Conservation (phyloP, 1,140 invertebrate genomes). For the Orchesella cincta region DNA sequence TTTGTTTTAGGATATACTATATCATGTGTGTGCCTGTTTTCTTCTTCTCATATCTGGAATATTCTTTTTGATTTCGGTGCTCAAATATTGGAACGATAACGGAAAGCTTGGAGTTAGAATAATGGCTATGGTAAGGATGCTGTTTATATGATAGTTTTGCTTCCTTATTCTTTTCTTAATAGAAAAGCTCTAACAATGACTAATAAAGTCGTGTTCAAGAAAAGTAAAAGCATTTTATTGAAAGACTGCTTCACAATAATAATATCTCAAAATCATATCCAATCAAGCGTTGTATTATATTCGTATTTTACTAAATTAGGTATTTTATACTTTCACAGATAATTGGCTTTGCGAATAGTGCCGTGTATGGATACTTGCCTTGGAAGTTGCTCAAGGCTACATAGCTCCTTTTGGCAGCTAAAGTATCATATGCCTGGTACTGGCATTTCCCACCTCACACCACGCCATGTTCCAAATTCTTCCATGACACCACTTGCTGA, state of each 20-base stretch:
- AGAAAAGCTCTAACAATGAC: neutral
- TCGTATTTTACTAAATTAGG: no score
- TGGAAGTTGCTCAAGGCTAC: conserved; percentile 29
- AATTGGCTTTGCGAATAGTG: conserved; percentile 22
- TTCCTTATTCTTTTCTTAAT: no score
- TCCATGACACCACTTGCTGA: conserved; percentile 18
- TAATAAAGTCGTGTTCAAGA: neutral
- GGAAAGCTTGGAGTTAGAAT: conserved; percentile 10
- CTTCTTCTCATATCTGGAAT: neutral
- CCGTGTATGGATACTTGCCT: conserved; percentile 34
- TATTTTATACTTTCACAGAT: conserved; percentile 23
- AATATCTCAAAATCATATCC: no score
- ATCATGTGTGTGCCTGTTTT: neutral
- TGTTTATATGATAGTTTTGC: no score
- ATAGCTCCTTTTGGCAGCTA: neutral
- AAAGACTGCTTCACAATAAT: neutral
- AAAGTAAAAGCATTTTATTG: neutral
- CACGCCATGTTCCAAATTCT: neutral
- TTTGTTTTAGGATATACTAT: conserved; percentile 9
- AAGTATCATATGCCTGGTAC: neutral
- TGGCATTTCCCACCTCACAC: neutral
- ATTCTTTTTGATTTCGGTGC: conserved; percentile 15
- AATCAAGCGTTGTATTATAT: no score
- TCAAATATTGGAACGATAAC: neutral
- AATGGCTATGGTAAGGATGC: conserved; percentile 18